phyloP scores from a whole-genome alignment of 1,140 invertebrate genomes.

The Harlomillsia oculata region DNA sequence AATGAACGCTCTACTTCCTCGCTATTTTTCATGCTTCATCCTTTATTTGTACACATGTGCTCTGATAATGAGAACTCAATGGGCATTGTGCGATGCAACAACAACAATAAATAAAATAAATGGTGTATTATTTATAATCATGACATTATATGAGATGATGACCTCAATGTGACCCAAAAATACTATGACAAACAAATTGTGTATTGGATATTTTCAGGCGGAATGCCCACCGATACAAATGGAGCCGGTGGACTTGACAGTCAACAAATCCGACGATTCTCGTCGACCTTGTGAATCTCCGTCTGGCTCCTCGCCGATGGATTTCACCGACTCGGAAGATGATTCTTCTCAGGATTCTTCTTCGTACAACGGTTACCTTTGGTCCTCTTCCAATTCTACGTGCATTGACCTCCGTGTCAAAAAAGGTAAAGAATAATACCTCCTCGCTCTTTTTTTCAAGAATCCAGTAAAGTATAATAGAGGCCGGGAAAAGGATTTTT shows the following conservation, averaged over 20 bases:
- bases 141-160: too few species aligned
- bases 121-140: too few species aligned
- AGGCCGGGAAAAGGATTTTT: too few species aligned
- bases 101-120: too few species aligned
- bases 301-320: slow-evolving; percentile 12
- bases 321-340: slow-evolving; percentile 24
- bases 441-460: background rate
- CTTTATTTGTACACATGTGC: too few species aligned
- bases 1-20: too few species aligned
- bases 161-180: too few species aligned
- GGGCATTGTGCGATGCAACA: too few species aligned
- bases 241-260: slow-evolving; percentile 43
- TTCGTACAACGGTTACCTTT: slow-evolving; percentile 26
- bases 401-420: slow-evolving; percentile 32
- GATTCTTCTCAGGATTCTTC: slow-evolving; percentile 17
- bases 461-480: too few species aligned
- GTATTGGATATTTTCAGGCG: slow-evolving; percentile 35
- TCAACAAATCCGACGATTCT: slow-evolving; percentile 38
- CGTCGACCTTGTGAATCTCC: slow-evolving; percentile 17
- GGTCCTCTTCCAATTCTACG: slow-evolving; percentile 22
- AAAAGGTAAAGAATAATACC: slow-evolving; percentile 24
- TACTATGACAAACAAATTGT: too few species aligned
- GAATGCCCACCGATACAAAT: slow-evolving; percentile 43
- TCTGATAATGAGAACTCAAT: too few species aligned
- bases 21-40: too few species aligned